A percentile compares a stretch with the other conserved stretches of the same genome.
Evolutionary conservation across 2,888 invertebrate species (phyloP).

Genomic region (Nomada fabriciana): DNA sequence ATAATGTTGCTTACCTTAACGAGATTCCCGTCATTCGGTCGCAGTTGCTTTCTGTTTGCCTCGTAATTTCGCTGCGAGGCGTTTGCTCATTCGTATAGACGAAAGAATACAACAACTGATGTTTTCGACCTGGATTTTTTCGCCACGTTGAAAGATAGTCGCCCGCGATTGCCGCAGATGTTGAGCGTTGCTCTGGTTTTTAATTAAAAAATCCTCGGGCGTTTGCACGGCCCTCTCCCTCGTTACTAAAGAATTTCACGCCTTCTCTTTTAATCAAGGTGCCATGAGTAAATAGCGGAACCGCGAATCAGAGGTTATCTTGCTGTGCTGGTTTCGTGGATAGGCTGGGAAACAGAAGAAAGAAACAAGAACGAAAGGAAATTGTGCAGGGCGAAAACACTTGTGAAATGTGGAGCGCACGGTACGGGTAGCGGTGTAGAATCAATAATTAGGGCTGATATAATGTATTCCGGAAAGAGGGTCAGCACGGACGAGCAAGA

Average conservation of each 20-base stretch:
- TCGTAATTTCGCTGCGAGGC: constrained; percentile 42
- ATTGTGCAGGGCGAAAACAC: constrained; percentile 20
- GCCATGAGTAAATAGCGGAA: constrained; percentile 28
- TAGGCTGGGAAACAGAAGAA: not conserved
- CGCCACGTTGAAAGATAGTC: constrained; percentile 49
- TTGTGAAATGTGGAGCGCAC: constrained; percentile 37
- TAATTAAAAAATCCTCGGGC: constrained; percentile 54
- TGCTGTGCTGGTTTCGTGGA: not conserved
- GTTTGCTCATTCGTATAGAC: constrained; percentile 1
- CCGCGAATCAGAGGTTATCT: constrained; percentile 27
- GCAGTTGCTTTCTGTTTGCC: constrained; percentile 24
- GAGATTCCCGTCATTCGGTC: constrained; percentile 57
- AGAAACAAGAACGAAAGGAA: constrained; percentile 1
- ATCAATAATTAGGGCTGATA: constrained; percentile 52
- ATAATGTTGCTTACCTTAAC: constrained; percentile 74
- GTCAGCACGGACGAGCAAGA: constrained; percentile 21
- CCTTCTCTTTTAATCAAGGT: constrained; percentile 53
- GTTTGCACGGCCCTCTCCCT: constrained; percentile 32
- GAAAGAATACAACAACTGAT: constrained; percentile 23
- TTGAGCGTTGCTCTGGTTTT: constrained; percentile 41
- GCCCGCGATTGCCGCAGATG: constrained; percentile 45
- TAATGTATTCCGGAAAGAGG: constrained; percentile 32
- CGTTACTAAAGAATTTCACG: constrained; percentile 53
- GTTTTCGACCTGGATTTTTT: constrained; percentile 45
- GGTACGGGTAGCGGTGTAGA: constrained; percentile 15